Conservation (phyloP, 2,888 invertebrate species). For the Plagodis pulveraria region DNA sequence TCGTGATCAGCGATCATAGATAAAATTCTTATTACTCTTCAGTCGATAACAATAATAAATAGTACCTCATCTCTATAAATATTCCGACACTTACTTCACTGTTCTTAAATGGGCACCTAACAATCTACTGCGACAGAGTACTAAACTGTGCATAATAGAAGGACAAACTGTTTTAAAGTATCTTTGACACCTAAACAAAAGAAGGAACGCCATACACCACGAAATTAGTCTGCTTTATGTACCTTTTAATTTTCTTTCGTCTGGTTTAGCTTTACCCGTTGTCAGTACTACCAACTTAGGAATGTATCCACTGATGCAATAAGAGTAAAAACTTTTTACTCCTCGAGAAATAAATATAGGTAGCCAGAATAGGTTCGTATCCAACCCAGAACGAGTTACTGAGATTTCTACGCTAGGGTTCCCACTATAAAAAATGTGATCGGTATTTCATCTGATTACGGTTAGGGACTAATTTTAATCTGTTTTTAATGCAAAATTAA, state of each 20-base stretch:
- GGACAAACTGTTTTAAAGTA: neutral
- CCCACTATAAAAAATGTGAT: constrained; percentile 32
- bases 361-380: neutral
- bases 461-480: constrained; percentile 20
- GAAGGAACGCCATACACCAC: constrained; percentile 71
- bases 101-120: neutral
- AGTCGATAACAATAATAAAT: constrained; percentile 18
- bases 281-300: constrained; percentile 84
- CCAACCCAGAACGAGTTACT: constrained; percentile 64
- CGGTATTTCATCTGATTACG: constrained; percentile 18
- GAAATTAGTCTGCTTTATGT: constrained; percentile 81
- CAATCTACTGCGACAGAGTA: constrained; percentile 8
- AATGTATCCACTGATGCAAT: constrained; percentile 80
- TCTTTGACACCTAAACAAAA: constrained; percentile 48
- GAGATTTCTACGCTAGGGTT: constrained; percentile 73
- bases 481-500: constrained; percentile 22
- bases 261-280: constrained; percentile 84
- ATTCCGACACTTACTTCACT: constrained; percentile 32
- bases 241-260: constrained; percentile 84
- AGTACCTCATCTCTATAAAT: constrained; percentile 23
- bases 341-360: constrained; percentile 81
- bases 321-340: constrained; percentile 77
- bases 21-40: constrained; percentile 31
- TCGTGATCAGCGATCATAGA: constrained; percentile 43
- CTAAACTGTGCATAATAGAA: neutral